Percentiles rank a stretch among this genome's conserved stretches.
Evolutionary conservation across 2,113 vertebrate species (phyloP).

Genomic region (Rhipidura dahli): DNA sequence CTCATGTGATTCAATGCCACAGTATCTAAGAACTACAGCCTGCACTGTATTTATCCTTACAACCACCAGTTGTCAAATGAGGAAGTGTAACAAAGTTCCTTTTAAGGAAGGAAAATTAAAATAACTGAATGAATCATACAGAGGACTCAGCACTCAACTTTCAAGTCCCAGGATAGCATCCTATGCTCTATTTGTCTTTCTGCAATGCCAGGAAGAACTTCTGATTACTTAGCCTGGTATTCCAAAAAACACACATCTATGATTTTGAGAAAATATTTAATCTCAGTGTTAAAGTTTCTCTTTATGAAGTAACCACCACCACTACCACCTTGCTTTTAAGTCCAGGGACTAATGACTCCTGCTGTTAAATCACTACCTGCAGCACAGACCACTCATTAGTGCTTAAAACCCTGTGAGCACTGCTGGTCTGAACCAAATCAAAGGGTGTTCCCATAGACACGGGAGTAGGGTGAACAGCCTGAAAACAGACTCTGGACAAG

Average conservation of each 20-base stretch:
- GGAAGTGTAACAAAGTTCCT: conserved; percentile 34
- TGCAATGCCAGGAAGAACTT: not conserved
- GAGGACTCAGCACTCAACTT: conserved; percentile 1
- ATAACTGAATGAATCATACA: conserved; percentile 52
- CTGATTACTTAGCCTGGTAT: not conserved
- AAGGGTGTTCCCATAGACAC: not conserved
- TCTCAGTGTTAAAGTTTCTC: not conserved
- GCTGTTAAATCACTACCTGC: not conserved
- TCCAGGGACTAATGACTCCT: not conserved
- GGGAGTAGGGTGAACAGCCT: not conserved
- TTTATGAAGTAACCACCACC: not conserved
- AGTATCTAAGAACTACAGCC: not conserved
- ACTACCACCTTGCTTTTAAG: not conserved
- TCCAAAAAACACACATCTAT: not conserved
- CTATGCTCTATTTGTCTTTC: not conserved
- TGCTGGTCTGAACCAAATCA: not conserved
- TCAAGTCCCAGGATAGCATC: not conserved
- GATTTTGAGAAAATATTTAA: not conserved
- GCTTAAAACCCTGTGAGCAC: not conserved
- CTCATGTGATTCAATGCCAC: not conserved
- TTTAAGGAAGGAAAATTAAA: conserved; percentile 53
- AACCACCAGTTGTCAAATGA: conserved; percentile 21
- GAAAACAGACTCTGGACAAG: not conserved
- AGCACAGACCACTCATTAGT: not conserved
- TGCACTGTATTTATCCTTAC: conserved; percentile 19